Evolutionary conservation across 2,797 vertebrate species (phyloP), one percentile per base, ranked within the genome.

Genomic region (Micropoecilia bifurca): DNA sequence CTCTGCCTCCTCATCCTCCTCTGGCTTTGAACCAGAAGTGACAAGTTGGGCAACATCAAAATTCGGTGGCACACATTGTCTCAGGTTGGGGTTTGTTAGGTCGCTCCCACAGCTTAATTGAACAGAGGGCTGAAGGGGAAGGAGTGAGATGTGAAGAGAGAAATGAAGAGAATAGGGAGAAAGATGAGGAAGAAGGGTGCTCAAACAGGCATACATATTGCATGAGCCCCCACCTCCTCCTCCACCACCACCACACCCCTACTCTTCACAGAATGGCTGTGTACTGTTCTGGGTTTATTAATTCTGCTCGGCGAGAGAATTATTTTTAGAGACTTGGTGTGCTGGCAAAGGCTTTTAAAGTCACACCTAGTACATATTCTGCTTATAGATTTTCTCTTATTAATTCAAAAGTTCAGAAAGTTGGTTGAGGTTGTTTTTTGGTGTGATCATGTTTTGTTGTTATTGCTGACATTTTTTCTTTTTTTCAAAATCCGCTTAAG

Each of bases 211-310:
- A 95, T 95, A 93, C 93, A 95, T 95, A 95, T 95, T 95, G 89
- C 93, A 95, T 95, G 94, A 95, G 92, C 85, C 87, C 91, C 81
- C 80, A 76, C 80, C 85, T 83, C 87, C 89, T 90, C 92, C 90
- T 91, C 93, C 93, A 71, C 43, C 80, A 74, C 93, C 93, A 84
- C 88, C 89, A 92, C 92, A 91, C 92, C 94, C 93, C 89, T 92
- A 93, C 66, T 94, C 92, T 92, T 94, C 94, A 93, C 88, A 92
- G 93, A 94, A 94, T 93, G 89, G 92, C 94, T 94, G 91, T 93
- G 94, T 94, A 93, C 93, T 93, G 94, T 94, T 92, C 93, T 92
- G 93, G 89, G 92, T 92, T 95, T 95, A 94, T 95, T 95, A 95
- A 95, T 94, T 95, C 95, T 91, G 91, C 95, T 95, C 90, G 86